phyloP scores from a whole-genome alignment of 2,113 vertebrate species.

The Cyphomyrus discorhynchus region DNA sequence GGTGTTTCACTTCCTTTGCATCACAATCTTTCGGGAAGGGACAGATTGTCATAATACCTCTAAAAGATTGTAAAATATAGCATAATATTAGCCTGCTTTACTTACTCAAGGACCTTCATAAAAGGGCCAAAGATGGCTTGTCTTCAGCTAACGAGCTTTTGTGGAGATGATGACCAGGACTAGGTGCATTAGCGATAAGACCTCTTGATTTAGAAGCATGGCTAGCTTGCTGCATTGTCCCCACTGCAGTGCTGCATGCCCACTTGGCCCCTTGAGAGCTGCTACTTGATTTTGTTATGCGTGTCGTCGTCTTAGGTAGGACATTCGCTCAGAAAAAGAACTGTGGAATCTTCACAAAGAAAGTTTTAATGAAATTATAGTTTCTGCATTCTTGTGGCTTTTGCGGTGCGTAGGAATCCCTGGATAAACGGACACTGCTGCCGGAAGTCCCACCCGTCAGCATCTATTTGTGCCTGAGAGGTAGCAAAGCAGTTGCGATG shows the following conservation, averaged over 20 bases:
- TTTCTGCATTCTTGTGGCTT: not conserved
- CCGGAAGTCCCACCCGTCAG: not conserved
- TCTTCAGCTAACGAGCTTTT: not conserved
- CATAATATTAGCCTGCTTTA: not conserved
- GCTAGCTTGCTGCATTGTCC: not conserved
- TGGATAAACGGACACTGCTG: not conserved
- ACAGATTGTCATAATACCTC: not conserved
- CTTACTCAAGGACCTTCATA: not conserved
- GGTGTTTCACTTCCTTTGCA: not conserved
- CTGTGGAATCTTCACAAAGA: conserved; percentile 7
- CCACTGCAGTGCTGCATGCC: not conserved
- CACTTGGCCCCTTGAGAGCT: not conserved
- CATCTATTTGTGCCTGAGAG: not conserved
- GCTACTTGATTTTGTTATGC: conserved; percentile 18
- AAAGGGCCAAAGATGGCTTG: not conserved
- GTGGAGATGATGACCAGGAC: not conserved
- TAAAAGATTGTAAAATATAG: not conserved
- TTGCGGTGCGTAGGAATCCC: not conserved
- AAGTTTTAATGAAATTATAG: conserved; percentile 18
- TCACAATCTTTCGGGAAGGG: not conserved
- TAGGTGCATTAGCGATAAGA: not conserved
- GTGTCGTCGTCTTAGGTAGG: conserved; percentile 7
- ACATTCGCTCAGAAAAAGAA: not conserved
- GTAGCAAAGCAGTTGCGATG: not conserved
- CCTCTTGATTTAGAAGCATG: not conserved